Conservation (phyloP, 2,113 vertebrate species). For the Maccullochella peelii region DNA sequence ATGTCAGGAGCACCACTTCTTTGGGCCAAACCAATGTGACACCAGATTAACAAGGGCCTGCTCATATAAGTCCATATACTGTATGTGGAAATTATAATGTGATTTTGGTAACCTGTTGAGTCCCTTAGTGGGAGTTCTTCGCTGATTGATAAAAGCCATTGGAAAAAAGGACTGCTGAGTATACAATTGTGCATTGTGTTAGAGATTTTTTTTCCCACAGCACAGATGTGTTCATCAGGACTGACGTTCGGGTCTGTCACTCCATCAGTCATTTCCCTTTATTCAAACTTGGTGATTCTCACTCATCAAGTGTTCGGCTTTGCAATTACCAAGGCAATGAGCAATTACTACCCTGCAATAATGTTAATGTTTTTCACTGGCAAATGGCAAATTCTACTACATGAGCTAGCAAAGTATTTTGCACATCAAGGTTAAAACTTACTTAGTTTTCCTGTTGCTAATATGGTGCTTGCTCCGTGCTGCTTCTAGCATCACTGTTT, state of each 20-base stretch:
- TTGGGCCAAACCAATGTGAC: neutral
- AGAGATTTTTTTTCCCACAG: neutral
- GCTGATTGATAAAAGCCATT: neutral
- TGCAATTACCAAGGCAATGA: neutral
- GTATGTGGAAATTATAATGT: neutral
- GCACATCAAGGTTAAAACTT: neutral
- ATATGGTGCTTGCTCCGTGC: neutral
- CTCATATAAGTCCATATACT: neutral
- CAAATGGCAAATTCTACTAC: neutral
- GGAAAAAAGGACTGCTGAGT: neutral
- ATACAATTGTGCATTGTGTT: neutral
- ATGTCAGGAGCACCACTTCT: neutral
- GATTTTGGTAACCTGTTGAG: neutral
- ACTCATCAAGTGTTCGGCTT: neutral
- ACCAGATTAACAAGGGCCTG: neutral
- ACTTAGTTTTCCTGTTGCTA: neutral
- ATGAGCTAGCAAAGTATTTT: neutral
- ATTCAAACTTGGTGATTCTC: slow-evolving; percentile 24
- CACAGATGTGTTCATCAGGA: slow-evolving; percentile 4
- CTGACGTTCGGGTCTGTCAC: neutral
- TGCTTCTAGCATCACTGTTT: neutral
- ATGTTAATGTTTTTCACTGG: slow-evolving; percentile 7
- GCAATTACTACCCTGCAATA: neutral
- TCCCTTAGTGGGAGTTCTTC: neutral
- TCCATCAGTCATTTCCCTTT: slow-evolving; percentile 1